A percentile compares a stretch with the other conserved stretches of the same genome.
These are phyloP conservation scores for Eudemis profundana DNA, from an alignment of 2,888 invertebrate species.

Conservation along the genomic window DNA sequence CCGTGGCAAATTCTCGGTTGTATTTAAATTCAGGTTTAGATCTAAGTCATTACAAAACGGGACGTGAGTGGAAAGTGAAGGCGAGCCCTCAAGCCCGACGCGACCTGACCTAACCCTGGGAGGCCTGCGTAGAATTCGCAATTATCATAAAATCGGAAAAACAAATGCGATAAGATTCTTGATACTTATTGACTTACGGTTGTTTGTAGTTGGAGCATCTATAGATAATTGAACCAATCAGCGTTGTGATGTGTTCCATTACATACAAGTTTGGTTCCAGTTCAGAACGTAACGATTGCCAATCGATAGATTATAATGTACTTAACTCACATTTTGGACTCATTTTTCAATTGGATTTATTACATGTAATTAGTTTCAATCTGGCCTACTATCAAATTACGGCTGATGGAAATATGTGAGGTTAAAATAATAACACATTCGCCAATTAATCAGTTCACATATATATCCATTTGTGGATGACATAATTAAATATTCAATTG, in stretches of 20 bases:
- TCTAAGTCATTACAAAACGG: slow-evolving; percentile 18
- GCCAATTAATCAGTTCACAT: background rate
- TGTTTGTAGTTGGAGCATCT: background rate
- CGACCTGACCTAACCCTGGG: slow-evolving; percentile 6
- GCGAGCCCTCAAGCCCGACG: background rate
- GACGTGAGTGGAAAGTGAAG: slow-evolving; percentile 30
- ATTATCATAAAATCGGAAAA: background rate
- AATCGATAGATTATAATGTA: too few species aligned
- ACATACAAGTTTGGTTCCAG: background rate
- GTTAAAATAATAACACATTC: background rate
- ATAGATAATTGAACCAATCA: too few species aligned
- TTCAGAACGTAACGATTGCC: too few species aligned
- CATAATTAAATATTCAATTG: background rate
- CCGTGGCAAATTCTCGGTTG: slow-evolving; percentile 11
- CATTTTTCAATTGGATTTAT: background rate
- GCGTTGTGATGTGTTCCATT: too few species aligned
- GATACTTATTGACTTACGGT: background rate
- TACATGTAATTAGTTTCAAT: background rate
- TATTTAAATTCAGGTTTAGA: slow-evolving; percentile 24
- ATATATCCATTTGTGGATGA: background rate
- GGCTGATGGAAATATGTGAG: background rate
- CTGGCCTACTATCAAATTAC: background rate
- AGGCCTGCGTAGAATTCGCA: slow-evolving; percentile 4
- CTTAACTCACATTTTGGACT: background rate
- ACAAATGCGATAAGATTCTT: background rate